Percentiles rank a stretch among this genome's conserved stretches.
phyloP scores from a whole-genome alignment of 2,888 invertebrate genomes.

The Tinea semifulvella region DNA sequence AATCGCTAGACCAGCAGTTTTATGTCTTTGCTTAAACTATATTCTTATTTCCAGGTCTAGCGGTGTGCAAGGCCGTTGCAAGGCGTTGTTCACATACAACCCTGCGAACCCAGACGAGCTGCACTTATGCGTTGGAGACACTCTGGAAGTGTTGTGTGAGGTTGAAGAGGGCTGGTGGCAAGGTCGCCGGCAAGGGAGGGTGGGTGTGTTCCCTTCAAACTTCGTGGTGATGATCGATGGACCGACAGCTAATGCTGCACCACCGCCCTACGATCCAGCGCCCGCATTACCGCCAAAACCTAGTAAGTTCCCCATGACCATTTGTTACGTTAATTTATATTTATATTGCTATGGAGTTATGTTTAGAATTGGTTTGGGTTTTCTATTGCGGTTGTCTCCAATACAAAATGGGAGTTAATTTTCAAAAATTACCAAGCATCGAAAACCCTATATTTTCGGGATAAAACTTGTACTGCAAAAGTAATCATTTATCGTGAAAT shows the following conservation, averaged over 20 bases:
- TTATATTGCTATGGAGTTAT: no score
- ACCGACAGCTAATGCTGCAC: conserved; percentile 24
- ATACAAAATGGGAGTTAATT: no score
- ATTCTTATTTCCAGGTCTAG: conserved; percentile 28
- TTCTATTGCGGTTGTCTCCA: no score
- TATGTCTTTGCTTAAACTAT: no score
- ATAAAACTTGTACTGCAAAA: no score
- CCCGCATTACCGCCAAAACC: conserved; percentile 79
- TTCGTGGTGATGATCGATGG: conserved; percentile 79
- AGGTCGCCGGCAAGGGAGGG: conserved; percentile 74
- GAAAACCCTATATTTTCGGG: no score
- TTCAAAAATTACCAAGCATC: no score
- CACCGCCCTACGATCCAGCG: conserved; percentile 31
- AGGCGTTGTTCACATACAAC: conserved; percentile 89
- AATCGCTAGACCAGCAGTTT: no score
- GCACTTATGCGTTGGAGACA: conserved; percentile 84
- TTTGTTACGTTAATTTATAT: neutral
- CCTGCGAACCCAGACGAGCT: conserved; percentile 95
- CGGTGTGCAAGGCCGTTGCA: conserved; percentile 71
- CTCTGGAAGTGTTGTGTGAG: conserved; percentile 90
- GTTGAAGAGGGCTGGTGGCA: conserved; percentile 95
- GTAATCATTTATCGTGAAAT: no score
- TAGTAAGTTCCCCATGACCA: conserved; percentile 41
- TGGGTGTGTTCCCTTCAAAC: conserved; percentile 96
- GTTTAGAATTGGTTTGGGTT: no score